Evolutionary conservation across 2,888 invertebrate species (phyloP).

Genomic region (Drosophila lacicola): DNA sequence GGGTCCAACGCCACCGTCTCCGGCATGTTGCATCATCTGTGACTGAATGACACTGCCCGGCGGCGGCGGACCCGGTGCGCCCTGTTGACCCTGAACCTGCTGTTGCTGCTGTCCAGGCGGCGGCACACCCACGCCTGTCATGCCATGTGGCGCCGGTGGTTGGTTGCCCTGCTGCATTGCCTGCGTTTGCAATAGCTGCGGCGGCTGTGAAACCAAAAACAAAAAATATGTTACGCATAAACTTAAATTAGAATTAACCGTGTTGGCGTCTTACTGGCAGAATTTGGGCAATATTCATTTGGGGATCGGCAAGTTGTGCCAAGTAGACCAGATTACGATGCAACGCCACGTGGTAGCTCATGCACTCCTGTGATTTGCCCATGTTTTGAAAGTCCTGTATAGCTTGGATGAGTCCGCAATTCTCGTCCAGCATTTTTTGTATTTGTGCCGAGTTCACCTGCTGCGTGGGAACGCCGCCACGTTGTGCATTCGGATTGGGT

Average conservation of each 20-base stretch:
- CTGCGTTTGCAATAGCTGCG: slow-evolving; percentile 86
- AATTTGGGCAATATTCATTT: slow-evolving; percentile 95
- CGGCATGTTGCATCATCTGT: slow-evolving; percentile 83
- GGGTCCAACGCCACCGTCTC: slow-evolving; percentile 64
- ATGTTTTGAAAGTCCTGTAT: slow-evolving; percentile 98
- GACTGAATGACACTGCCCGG: slow-evolving; percentile 85
- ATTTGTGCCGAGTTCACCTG: slow-evolving; percentile 94
- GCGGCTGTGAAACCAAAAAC: slow-evolving; percentile 85
- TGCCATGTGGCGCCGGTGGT: slow-evolving; percentile 81
- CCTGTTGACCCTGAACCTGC: slow-evolving; percentile 52
- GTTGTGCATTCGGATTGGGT: slow-evolving; percentile 80
- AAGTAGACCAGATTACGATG: slow-evolving; percentile 98
- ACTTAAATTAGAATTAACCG: not conserved
- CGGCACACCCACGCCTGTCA: slow-evolving; percentile 79
- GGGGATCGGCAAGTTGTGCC: slow-evolving; percentile 98
- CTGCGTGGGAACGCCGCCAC: slow-evolving; percentile 85
- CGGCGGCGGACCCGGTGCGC: slow-evolving; percentile 41
- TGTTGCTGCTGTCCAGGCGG: slow-evolving; percentile 63
- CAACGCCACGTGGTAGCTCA: slow-evolving; percentile 96
- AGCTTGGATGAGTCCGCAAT: slow-evolving; percentile 97
- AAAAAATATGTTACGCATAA: not conserved
- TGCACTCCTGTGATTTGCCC: slow-evolving; percentile 96
- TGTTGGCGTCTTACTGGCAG: slow-evolving; percentile 91
- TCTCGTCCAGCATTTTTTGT: slow-evolving; percentile 98
- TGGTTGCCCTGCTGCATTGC: slow-evolving; percentile 82